Evolutionary conservation across 2,888 invertebrate species (phyloP).

Genomic region (Meloe dianella): DNA sequence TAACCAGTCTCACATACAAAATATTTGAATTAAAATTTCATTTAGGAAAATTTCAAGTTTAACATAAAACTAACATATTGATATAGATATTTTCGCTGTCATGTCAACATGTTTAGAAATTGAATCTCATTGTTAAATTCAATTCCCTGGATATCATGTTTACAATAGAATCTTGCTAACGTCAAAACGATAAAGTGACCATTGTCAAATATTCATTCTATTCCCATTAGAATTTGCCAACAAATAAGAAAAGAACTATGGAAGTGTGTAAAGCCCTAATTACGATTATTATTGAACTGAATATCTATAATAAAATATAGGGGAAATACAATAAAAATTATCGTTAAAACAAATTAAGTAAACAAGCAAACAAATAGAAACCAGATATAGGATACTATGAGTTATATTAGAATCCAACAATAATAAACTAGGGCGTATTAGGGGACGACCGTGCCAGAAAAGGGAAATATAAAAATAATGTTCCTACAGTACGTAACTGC

Average conservation of each 20-base stretch:
- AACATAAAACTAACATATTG: too few relatives aligned
- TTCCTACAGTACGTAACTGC: not conserved
- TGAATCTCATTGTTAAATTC: constrained; percentile 3
- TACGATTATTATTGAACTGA: not conserved
- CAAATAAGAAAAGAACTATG: not conserved
- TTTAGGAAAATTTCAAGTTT: too few relatives aligned
- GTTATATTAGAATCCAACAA: not conserved
- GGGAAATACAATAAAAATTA: too few relatives aligned
- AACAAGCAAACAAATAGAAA: too few relatives aligned
- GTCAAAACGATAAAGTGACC: not conserved
- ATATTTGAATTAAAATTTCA: too few relatives aligned
- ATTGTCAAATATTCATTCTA: not conserved
- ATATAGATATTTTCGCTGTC: not conserved
- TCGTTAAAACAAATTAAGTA: too few relatives aligned
- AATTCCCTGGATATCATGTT: not conserved
- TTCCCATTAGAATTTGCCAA: not conserved
- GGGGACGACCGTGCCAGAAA: not conserved
- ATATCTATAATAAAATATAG: not conserved
- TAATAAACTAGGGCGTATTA: not conserved
- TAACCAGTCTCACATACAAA: too few relatives aligned
- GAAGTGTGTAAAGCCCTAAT: not conserved
- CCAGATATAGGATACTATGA: too few relatives aligned
- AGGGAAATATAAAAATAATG: not conserved
- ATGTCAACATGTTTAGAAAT: not conserved
- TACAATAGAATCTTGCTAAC: not conserved